Evolutionary conservation across 2,888 invertebrate genomes (phyloP).

Genomic region (Oasisia sp.): DNA sequence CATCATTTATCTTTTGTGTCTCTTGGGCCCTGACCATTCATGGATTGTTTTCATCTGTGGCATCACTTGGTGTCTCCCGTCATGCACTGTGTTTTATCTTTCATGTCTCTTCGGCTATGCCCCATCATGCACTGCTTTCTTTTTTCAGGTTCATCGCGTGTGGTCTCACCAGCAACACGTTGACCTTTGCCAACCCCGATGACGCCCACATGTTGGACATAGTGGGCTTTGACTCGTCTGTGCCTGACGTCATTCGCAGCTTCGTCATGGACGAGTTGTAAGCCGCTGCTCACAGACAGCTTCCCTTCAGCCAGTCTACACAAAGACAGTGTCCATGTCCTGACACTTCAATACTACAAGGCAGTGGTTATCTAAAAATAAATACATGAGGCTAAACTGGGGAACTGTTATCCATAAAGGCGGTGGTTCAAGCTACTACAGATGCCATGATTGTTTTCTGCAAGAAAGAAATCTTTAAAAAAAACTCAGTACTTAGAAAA

Average conservation of each 20-base stretch:
- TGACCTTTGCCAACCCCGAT: conserved; percentile 63
- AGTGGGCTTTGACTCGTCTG: conserved; percentile 64
- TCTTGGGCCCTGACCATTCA: neutral
- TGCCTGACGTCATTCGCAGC: conserved; percentile 60
- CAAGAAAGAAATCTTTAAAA: neutral
- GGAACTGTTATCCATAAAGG: too few species aligned
- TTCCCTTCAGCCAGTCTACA: neutral
- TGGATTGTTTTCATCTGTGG: neutral
- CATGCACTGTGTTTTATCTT: neutral
- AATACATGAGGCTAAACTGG: too few species aligned
- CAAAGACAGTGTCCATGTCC: neutral
- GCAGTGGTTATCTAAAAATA: too few species aligned
- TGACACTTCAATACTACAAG: neutral
- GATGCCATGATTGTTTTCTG: neutral
- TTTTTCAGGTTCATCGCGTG: conserved; percentile 45
- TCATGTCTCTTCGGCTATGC: neutral
- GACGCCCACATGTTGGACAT: conserved; percentile 65
- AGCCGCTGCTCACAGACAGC: neutral
- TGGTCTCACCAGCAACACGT: conserved; percentile 56
- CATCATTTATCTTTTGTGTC: neutral
- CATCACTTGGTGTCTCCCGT: too few species aligned
- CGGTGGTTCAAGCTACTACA: neutral
- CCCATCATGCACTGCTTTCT: neutral
- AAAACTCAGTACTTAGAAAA: too few species aligned
- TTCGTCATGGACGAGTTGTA: conserved; percentile 54